A percentile compares a stretch with the other conserved stretches of the same genome.
Conservation (phyloP, 2,113 vertebrate genomes). For the Raja brachyura region DNA sequence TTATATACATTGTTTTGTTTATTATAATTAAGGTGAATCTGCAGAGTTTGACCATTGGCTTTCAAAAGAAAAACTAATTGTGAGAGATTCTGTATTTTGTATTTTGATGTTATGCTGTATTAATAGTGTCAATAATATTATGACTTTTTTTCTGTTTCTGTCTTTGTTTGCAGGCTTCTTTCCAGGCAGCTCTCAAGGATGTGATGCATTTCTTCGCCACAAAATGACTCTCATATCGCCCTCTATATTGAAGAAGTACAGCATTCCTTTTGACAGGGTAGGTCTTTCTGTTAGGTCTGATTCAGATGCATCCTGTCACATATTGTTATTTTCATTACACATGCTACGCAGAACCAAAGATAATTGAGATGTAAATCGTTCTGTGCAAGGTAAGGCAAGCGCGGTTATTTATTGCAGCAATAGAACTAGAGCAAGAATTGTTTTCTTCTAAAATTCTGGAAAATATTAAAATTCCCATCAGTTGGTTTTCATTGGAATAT, state of each 20-base stretch:
- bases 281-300: constrained; percentile 44
- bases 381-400: not conserved
- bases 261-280: constrained; percentile 93
- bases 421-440: not conserved
- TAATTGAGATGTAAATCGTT: not conserved
- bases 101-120: not conserved
- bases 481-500: not conserved
- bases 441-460: not conserved
- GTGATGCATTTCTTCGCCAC: constrained; percentile 92
- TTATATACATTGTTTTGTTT: not conserved
- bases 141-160: not conserved
- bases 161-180: constrained; percentile 73
- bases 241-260: constrained; percentile 92
- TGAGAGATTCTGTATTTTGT: not conserved
- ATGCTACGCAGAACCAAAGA: not conserved
- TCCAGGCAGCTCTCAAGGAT: constrained; percentile 93
- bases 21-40: not conserved
- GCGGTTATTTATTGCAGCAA: not conserved
- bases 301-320: not conserved
- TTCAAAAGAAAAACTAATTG: not conserved
- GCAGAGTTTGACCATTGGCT: not conserved
- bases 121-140: not conserved
- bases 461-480: not conserved
- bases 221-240: constrained; percentile 98
- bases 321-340: not conserved